Evolutionary conservation across 2,888 invertebrate species (phyloP).

Genomic region (Harmothoe impar): DNA sequence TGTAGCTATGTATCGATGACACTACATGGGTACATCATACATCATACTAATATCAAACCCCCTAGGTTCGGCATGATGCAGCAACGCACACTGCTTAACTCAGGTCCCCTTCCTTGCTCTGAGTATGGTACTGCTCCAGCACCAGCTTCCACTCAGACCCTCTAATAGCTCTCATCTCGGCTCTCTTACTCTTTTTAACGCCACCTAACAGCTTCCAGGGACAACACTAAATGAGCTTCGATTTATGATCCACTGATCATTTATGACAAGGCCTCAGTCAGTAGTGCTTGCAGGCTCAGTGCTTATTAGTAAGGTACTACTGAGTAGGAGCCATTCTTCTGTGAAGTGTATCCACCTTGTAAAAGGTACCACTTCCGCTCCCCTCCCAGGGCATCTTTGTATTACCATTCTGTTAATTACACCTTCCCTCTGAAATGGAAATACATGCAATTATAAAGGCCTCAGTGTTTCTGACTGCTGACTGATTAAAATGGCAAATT

Average conservation of each 20-base stretch:
- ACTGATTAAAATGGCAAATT: background rate
- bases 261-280: background rate
- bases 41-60: no score
- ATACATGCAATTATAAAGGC: background rate
- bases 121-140: no score
- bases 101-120: no score
- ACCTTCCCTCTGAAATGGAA: no score
- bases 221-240: conserved; percentile 15
- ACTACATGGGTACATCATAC: no score
- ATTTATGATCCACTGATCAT: background rate
- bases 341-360: background rate
- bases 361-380: background rate
- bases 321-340: conserved; percentile 3
- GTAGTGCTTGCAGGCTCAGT: background rate
- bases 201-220: background rate
- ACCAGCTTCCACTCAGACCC: no score
- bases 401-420: no score
- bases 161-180: background rate
- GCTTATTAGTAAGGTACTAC: background rate
- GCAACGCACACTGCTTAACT: no score
- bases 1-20: no score
- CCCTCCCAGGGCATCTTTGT: no score
- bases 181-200: background rate
- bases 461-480: background rate
- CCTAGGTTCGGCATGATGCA: no score